Evolutionary conservation across 2,113 vertebrate genomes (phyloP), one percentile per base, ranked within the genome.

Genomic region (Psittacara wagleri): DNA sequence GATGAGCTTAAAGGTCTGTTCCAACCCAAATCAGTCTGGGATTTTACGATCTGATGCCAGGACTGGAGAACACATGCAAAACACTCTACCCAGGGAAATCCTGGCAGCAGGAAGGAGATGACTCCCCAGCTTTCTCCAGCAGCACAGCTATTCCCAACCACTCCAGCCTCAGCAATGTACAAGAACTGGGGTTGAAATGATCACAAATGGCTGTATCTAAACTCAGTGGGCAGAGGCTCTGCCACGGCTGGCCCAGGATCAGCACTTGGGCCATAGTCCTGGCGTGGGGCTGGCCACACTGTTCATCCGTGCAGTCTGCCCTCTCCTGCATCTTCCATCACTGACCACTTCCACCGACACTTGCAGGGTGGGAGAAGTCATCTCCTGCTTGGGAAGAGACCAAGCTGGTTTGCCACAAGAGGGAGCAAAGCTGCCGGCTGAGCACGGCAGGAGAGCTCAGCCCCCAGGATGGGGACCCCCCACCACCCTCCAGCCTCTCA

Each of bases 361-460:
- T 4, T 33, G 11, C 6, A 2, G 9, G 37, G 70, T 17, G 90
- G 64, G 84, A 83, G 25, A 3, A 77, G 27, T 33, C 73, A 29
- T 8, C 81, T 68, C 37, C 22, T 3, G 64, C 64, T 4, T 37
- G 4, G 69, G 57, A 49, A 6, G 48, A 15, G 76, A 44, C 8
- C 77, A 1, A 41, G 48, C 48, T 31, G 4, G 22, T 67, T 82
- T 82, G 89, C 93, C 96, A 75, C 83, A 33, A 95, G 95, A 93
- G 95, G 92, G 95, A 96, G 96, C 90, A 94, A 83, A 91, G 46
- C 0, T 17, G 73, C 66, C 11, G 31, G 64, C 51, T n/a, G 89
- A 91, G 83, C 51, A 39, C 17, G 4, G 54, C 1, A 35, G 68
- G 72, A 84, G 33, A 5, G 39, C 81, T 39, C 35, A 17, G 73